These are phyloP conservation scores for Cryptoblepharus egeriae DNA, from an alignment of 2,797 vertebrate genomes.

Conservation along the genomic window DNA sequence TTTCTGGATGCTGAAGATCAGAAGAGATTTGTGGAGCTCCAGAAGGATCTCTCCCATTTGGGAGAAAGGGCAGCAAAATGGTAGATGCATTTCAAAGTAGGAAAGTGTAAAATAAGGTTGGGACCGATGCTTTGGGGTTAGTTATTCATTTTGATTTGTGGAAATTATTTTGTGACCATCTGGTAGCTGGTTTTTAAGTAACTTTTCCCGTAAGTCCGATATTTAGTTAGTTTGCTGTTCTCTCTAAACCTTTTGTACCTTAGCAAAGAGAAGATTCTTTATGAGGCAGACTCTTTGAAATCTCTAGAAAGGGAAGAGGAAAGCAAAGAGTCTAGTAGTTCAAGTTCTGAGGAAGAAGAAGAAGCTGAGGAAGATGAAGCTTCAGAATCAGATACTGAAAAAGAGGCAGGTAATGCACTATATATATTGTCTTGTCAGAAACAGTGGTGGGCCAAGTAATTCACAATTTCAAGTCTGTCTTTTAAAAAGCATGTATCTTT, in stretches of 20 bases:
- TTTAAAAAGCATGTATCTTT: not conserved
- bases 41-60: too few species aligned
- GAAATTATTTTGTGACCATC: not conserved
- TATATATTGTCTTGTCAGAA: not conserved
- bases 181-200: not conserved
- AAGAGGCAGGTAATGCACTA: conserved; percentile 74
- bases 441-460: not conserved
- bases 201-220: not conserved
- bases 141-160: not conserved
- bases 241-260: conserved; percentile 30
- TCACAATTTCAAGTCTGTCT: not conserved
- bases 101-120: too few species aligned
- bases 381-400: conserved; percentile 79
- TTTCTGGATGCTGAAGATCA: too few species aligned
- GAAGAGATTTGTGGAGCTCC: too few species aligned
- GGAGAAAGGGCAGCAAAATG: too few species aligned
- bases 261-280: conserved; percentile 82
- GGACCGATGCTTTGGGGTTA: not conserved
- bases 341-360: conserved; percentile 79
- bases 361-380: conserved; percentile 80
- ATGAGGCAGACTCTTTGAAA: conserved; percentile 75
- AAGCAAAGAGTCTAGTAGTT: conserved; percentile 79
- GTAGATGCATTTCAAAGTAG: too few species aligned
- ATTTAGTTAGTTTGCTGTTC: not conserved
- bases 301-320: conserved; percentile 74